phyloP scores from a whole-genome alignment of 2,113 vertebrate species.

The Scolopax mira region DNA sequence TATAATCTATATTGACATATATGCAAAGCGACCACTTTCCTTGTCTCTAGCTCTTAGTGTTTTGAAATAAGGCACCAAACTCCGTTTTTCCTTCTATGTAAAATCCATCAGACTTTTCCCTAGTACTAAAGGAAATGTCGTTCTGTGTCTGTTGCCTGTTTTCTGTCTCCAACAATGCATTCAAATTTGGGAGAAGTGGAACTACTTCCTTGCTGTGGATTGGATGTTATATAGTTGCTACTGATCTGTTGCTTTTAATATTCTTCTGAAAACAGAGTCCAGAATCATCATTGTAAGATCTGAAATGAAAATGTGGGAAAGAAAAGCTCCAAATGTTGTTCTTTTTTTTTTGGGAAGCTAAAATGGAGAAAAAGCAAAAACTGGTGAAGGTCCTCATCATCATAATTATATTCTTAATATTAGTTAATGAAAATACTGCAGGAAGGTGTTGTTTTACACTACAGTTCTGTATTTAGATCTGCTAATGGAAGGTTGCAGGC shows the following conservation, averaged over 20 bases:
- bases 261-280: neutral
- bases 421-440: slow-evolving; percentile 1
- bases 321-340: neutral
- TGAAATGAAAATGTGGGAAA: neutral
- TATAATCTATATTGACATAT: no score
- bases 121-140: neutral
- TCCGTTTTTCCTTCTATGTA: neutral
- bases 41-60: neutral
- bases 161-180: neutral
- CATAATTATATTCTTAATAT: neutral
- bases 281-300: neutral
- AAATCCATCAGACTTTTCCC: neutral
- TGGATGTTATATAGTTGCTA: neutral
- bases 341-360: neutral
- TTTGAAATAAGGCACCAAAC: neutral
- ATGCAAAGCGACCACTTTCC: neutral
- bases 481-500: slow-evolving; percentile 29
- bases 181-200: neutral
- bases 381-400: neutral
- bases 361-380: neutral
- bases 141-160: neutral
- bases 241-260: neutral
- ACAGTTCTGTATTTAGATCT: slow-evolving; percentile 50
- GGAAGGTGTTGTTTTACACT: slow-evolving; percentile 30
- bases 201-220: neutral